Base-by-base conservation (phyloP, 2,888 invertebrate species). In the Chymomyza amoena region DNA sequence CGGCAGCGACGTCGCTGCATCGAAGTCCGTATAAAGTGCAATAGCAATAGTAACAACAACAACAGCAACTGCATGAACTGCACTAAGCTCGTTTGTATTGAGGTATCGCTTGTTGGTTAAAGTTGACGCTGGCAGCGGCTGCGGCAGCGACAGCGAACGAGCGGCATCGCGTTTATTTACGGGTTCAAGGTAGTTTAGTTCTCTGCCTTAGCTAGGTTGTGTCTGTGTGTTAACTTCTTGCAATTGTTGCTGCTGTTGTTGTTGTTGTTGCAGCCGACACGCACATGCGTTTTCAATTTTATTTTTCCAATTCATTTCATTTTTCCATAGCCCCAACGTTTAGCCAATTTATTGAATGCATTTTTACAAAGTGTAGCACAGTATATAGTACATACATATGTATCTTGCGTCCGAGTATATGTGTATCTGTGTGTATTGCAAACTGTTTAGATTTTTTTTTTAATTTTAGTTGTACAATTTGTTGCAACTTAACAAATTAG, bases 101-200 rank as follows among this genome's bases (percentile, higher is more conserved):
- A 45, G 39, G 39, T 45, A 45, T 45, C 39, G 10, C 39, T 45
- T 45, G 39, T 45, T 45, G 39, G 39, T 45, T 45, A 45, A 32
- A 45, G 39, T 45, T 45, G 39, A 45, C 52, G 52, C 2, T 15
- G 52, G 52, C 52, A 54, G 52, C 2, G 51, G 15, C 56, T 16
- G 18, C 56, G 54, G 20, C 56, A 20, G 56, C 20, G 57, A 13
- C 57, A 25, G 57, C 25, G 25, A 25, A 9, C 1, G 28, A 18
- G 54, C n/a, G 25, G 52, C 50, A 13, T 62, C 66, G 71, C 79
- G 79, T 80, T 82, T 75, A 72, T 76, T 80, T 69, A 60, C 74
- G 87, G 78, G 80, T 81, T 85, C 81, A 83, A 85, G 87, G 87
- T 83, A 87, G 87, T 80, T 83, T 81, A 73, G 74, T 75, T 80